Evolutionary conservation across 1,140 invertebrate genomes (phyloP).

Genomic region (Leptinotarsa lineolata): DNA sequence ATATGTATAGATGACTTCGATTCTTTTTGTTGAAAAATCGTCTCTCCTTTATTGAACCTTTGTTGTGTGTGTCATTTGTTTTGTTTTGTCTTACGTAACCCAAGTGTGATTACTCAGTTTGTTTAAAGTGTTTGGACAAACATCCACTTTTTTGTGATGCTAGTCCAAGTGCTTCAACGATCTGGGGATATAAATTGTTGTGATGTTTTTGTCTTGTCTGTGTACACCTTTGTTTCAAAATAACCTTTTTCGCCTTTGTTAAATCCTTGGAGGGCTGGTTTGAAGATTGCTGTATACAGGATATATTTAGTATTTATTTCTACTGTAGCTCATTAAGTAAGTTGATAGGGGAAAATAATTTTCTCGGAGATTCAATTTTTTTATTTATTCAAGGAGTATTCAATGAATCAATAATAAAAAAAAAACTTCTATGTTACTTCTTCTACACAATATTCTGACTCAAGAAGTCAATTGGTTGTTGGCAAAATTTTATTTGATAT

Average conservation of each 20-base stretch:
- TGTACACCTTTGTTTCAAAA: neutral
- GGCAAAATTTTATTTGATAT: no score
- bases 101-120: neutral
- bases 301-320: neutral
- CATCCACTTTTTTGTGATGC: neutral
- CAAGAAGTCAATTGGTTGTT: no score
- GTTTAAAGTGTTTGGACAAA: neutral
- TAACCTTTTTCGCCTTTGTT: neutral
- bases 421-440: no score
- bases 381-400: no score
- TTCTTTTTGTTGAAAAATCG: no score
- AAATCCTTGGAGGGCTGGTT: slow-evolving; percentile 1
- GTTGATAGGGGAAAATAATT: no score
- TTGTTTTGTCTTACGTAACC: neutral
- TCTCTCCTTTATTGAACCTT: neutral
- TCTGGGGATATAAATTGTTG: neutral
- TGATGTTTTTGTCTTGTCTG: slow-evolving; percentile 2
- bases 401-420: no score
- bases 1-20: no score
- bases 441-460: no score
- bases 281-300: neutral
- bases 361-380: no score
- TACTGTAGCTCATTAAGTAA: no score
- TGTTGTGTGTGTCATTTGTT: neutral
- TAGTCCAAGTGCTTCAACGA: neutral